phyloP scores from a whole-genome alignment of 2,113 vertebrate genomes.

The Channa argus region DNA sequence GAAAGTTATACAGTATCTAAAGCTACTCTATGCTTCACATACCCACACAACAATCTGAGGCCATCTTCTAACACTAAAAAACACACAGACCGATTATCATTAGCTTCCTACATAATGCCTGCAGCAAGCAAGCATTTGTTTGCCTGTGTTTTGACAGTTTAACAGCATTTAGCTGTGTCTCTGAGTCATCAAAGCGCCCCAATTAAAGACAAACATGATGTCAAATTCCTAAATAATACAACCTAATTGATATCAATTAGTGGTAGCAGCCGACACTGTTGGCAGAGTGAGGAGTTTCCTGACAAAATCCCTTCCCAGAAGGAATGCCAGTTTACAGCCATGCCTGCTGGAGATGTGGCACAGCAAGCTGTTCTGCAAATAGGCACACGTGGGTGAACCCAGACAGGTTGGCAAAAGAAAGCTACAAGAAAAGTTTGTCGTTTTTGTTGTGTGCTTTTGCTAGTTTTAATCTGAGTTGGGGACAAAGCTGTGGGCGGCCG shows the following conservation, averaged over 20 bases:
- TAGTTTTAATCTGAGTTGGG: not conserved
- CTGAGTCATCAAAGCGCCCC: constrained; percentile 59
- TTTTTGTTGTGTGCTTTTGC: not conserved
- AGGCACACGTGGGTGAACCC: constrained; percentile 40
- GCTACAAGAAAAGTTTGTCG: not conserved
- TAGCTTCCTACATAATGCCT: constrained; percentile 27
- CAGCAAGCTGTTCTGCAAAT: constrained; percentile 51
- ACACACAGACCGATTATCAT: constrained; percentile 36
- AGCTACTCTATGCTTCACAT: not conserved
- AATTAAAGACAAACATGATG: constrained; percentile 67
- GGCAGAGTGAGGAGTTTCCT: constrained; percentile 46
- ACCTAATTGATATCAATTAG: constrained; percentile 76
- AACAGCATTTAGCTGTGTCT: constrained; percentile 37
- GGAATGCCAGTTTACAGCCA: constrained; percentile 53
- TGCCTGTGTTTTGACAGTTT: constrained; percentile 59
- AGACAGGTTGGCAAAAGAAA: not conserved
- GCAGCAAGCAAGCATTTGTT: constrained; percentile 44
- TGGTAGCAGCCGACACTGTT: constrained; percentile 41
- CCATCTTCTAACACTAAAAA: not conserved
- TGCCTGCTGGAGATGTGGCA: constrained; percentile 48
- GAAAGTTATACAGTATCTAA: not conserved
- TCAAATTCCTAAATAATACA: constrained; percentile 69
- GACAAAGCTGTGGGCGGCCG: constrained; percentile 20
- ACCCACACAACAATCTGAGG: constrained; percentile 6
- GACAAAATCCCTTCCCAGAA: constrained; percentile 53